Evolutionary conservation across 1,140 invertebrate genomes (phyloP), one percentile per base, ranked within the genome.

Genomic region (Pemphigus obesinymphae): DNA sequence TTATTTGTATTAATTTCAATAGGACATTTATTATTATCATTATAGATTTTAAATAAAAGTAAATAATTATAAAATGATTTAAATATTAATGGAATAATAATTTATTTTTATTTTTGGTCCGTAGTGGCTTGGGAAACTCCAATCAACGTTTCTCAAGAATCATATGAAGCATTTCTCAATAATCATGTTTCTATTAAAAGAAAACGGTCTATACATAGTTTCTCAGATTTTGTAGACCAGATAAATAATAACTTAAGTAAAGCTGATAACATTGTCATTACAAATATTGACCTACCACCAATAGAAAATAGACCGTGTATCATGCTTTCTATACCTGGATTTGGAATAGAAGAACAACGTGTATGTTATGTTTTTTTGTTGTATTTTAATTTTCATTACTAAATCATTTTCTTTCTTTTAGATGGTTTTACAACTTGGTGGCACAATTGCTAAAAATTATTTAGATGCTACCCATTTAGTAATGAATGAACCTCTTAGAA

Each of bases 71-170:
- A n/a, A n/a, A n/a, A n/a, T n/a, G n/a, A n/a, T n/a, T n/a, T n/a
- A n/a, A n/a, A n/a, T n/a, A n/a, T n/a, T n/a, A n/a, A n/a, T n/a
- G n/a, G n/a, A n/a, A n/a, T n/a, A 31, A 61, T 34, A 17, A 31
- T 7, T 63, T 2, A 31, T 63, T 20, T 20, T 63, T 31, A 31
- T 34, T n/a, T n/a, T 17, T 61, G 1, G 17, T 63, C 34, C 7
- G 34, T 50, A 97, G 95, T 92, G 87, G 93, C 94, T 4, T 97
- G 96, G 96, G 95, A 95, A 88, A 92, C 92, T 86, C 95, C 95
- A 0, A 93, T 97, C 45, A 95, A 95, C 85, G 92, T 97, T 80
- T 92, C 92, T 1, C 94, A 95, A 87, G 95, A 96, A 85, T 92
- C 91, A 0, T 93, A 94, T 85, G 94, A 95, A 85, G 91, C 92